A percentile compares a stretch with the other conserved stretches of the same genome.
These are phyloP conservation scores for Forbesichthys papilliferus DNA, from an alignment of 2,113 vertebrate genomes.

Conservation along the genomic window DNA sequence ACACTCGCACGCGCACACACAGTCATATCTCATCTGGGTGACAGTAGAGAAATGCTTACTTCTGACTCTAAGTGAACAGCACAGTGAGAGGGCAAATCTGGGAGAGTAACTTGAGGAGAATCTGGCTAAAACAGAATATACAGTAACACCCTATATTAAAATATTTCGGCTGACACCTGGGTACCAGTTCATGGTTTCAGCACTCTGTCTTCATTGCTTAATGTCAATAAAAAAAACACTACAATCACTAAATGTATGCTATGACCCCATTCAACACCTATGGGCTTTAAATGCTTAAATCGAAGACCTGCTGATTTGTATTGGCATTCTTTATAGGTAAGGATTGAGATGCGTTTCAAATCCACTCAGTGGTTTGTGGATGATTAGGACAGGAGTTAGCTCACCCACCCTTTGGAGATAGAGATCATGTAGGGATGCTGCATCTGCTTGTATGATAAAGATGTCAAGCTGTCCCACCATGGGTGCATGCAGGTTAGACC, in stretches of 20 bases:
- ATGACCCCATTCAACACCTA: constrained; percentile 58
- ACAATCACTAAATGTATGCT: constrained; percentile 69
- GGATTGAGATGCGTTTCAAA: constrained; percentile 68
- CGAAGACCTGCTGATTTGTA: constrained; percentile 67
- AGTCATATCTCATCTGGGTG: too few species aligned
- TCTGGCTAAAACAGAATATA: constrained; percentile 9
- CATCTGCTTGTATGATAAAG: constrained; percentile 26
- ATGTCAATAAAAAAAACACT: constrained; percentile 59
- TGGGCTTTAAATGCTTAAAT: constrained; percentile 64
- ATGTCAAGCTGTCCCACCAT: constrained; percentile 28
- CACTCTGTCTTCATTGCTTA: constrained; percentile 43
- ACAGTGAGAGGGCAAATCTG: too few species aligned
- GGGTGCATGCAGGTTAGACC: constrained; percentile 11
- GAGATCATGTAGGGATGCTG: background rate
- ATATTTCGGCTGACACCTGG: constrained; percentile 33
- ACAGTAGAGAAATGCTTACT: too few species aligned
- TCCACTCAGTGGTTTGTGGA: constrained; percentile 67
- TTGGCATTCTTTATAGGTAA: constrained; percentile 69
- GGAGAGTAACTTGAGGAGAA: background rate
- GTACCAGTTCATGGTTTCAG: constrained; percentile 39
- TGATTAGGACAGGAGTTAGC: constrained; percentile 52
- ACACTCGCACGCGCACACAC: background rate
- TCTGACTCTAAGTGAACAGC: too few species aligned
- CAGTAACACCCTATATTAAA: constrained; percentile 5
- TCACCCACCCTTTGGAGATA: background rate